Percentiles rank a stretch among this genome's conserved stretches.
phyloP scores from a whole-genome alignment of 2,797 vertebrate genomes.

The Cetoscarus ocellatus region DNA sequence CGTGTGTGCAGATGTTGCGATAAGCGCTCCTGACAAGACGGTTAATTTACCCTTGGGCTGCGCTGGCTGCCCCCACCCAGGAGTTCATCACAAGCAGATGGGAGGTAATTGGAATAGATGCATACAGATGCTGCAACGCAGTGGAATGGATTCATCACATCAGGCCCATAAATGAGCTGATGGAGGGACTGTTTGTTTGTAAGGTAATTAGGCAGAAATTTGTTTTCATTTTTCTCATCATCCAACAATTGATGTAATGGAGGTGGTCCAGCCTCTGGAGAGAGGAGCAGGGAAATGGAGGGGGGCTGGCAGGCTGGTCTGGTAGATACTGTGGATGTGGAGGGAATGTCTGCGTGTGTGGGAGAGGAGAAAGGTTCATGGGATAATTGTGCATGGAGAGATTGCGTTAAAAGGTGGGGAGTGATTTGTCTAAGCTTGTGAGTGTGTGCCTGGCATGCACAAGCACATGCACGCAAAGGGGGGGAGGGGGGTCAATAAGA shows the following conservation, averaged over 20 bases:
- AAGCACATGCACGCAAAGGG: neutral
- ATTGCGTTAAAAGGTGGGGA: constrained; percentile 23
- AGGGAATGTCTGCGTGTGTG: neutral
- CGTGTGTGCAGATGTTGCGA: constrained; percentile 81
- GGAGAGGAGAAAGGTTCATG: neutral
- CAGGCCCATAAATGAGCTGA: constrained; percentile 86
- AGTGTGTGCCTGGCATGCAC: constrained; percentile 19
- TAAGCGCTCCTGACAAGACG: constrained; percentile 84
- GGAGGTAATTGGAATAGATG: constrained; percentile 86
- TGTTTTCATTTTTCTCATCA: constrained; percentile 90
- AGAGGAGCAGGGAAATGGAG: neutral
- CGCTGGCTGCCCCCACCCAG: constrained; percentile 64
- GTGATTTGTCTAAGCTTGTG: constrained; percentile 26
- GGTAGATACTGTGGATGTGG: constrained; percentile 14
- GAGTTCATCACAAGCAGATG: constrained; percentile 89
- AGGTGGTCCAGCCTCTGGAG: constrained; percentile 68
- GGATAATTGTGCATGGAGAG: constrained; percentile 9
- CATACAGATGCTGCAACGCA: constrained; percentile 89
- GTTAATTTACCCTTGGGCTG: constrained; percentile 86
- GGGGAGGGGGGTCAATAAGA: too few relatives aligned
- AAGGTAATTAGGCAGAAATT: constrained; percentile 94
- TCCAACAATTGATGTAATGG: constrained; percentile 80
- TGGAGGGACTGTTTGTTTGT: constrained; percentile 90
- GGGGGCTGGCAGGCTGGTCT: constrained; percentile 38
- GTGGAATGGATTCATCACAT: constrained; percentile 89